Evolutionary conservation across 2,797 vertebrate species (phyloP).

Genomic region (Chromis chromis): DNA sequence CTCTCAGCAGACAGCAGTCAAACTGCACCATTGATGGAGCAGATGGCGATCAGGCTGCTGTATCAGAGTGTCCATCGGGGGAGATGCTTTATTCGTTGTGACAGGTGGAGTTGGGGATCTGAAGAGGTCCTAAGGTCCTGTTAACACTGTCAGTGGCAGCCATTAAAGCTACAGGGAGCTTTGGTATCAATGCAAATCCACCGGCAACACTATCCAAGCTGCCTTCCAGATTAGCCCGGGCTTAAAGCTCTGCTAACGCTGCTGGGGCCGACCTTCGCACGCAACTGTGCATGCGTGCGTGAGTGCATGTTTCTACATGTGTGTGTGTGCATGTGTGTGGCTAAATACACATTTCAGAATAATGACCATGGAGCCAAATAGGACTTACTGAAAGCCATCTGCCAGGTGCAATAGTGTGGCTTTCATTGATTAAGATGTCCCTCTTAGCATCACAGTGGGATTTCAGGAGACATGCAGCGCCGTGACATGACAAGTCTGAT

Average conservation of each 20-base stretch:
- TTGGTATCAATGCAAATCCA: constrained; percentile 80
- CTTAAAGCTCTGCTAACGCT: constrained; percentile 64
- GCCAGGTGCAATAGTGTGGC: constrained; percentile 59
- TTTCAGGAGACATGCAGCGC: constrained; percentile 39
- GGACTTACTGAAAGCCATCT: constrained; percentile 48
- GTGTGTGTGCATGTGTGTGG: constrained; percentile 12
- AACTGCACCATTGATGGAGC: constrained; percentile 12
- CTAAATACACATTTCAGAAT: constrained; percentile 50
- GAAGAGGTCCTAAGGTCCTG: constrained; percentile 55
- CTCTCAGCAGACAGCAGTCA: constrained; percentile 4
- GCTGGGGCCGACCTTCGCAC: constrained; percentile 70
- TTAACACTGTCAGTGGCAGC: constrained; percentile 67
- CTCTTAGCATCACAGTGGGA: constrained; percentile 43
- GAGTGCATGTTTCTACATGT: neutral
- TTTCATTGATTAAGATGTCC: constrained; percentile 69
- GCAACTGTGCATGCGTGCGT: constrained; percentile 55
- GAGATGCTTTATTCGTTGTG: constrained; percentile 60
- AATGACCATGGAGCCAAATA: constrained; percentile 41
- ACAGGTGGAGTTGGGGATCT: constrained; percentile 63
- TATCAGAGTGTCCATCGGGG: constrained; percentile 24
- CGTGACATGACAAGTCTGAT: constrained; percentile 61
- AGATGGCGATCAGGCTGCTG: constrained; percentile 11
- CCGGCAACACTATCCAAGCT: constrained; percentile 69
- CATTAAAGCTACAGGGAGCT: constrained; percentile 70
- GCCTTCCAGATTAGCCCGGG: constrained; percentile 78